Conservation (phyloP, 2,888 invertebrate genomes). For the Timema podura region DNA sequence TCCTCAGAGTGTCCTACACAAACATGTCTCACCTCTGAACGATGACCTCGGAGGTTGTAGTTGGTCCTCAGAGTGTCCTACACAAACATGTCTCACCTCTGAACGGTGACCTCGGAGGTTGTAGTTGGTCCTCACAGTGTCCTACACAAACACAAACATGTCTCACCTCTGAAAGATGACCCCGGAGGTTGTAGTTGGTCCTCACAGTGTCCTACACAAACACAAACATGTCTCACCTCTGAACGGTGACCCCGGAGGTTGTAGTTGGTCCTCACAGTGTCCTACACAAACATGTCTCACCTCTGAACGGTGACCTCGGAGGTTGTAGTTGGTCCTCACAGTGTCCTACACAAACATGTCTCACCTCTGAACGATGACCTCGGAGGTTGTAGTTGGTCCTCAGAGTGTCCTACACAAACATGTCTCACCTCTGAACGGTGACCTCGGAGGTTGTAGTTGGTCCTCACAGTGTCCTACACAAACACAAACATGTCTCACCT, state of each 20-base stretch:
- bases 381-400: conserved; percentile 95
- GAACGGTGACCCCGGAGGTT: conserved; percentile 95
- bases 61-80: conserved; percentile 89
- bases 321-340: conserved; percentile 93
- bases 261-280: conserved; percentile 93
- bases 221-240: conserved; percentile 61
- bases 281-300: conserved; percentile 54
- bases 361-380: conserved; percentile 93
- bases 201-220: too few species aligned
- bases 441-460: conserved; percentile 95
- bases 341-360: conserved; percentile 36
- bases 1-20: conserved; percentile 67
- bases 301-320: conserved; percentile 93
- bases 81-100: conserved; percentile 61
- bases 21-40: conserved; percentile 74
- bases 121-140: conserved; percentile 93
- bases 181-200: conserved; percentile 95
- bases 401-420: conserved; percentile 51
- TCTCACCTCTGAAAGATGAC: conserved; percentile 90
- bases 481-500: conserved; percentile 59
- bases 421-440: conserved; percentile 86
- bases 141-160: too few species aligned
- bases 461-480: too few species aligned
- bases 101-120: conserved; percentile 95
- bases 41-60: conserved; percentile 94